Evolutionary conservation across 2,888 invertebrate genomes (phyloP), one percentile per base, ranked within the genome.

Genomic region (Neocrepidodera transversa): DNA sequence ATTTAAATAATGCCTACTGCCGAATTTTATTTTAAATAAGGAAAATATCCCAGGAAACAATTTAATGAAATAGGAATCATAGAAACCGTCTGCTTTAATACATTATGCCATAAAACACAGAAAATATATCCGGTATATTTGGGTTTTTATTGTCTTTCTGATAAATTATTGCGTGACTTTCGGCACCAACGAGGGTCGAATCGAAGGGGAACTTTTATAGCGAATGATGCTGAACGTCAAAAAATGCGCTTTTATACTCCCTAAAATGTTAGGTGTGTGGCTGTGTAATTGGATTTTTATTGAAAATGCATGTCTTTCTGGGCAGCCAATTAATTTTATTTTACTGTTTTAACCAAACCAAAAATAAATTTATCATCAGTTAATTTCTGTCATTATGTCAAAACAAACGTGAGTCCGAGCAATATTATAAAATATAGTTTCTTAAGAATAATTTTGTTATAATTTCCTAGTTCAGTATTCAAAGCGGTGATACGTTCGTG

Each of bases 101-200:
- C 53, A 53, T 53, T 58, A 23, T 38, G 45, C 47, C 17, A 47
- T 55, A 61, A 60, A 58, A 56, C 53, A 52, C 32, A 52, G 45
- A 61, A 61, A 53, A 56, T 58, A 58, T 58, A 60, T 61, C 58
- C 64, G 59, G 49, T 48, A 60, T 52, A 56, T 58, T 54, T 51
- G 57, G 57, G 57, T 52, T 58, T 64, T 62, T 60, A 64, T 60
- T 60, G 62, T 64, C 64, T 58, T 63, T 57, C 14, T 52, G 48
- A 61, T 65, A 61, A 63, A 65, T 59, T 63, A 65, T 65, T 57
- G 65, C 65, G 63, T 65, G 65, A 65, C 65, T 65, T 58, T 52
- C 40, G 59, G 58, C 54, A 54, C 54, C 54, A 42, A 53, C 35
- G 54, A 55, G 62, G 62, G 55, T 60, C 51, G 42, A 49, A 51